phyloP scores from a whole-genome alignment of 2,888 invertebrate species.

The Agrotis segetum region DNA sequence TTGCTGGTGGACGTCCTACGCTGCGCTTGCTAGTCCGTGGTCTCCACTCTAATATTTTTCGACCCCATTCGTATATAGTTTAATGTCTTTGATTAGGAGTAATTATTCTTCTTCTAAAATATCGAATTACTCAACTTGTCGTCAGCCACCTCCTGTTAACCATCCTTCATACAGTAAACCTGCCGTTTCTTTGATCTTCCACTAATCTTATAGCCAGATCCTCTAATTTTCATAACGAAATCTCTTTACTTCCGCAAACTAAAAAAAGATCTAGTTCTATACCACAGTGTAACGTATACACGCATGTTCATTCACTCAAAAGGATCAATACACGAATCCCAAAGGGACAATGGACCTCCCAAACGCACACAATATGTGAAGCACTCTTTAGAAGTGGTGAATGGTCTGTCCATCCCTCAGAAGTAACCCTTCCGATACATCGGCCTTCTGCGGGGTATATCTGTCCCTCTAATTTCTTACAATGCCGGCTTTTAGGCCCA shows the following conservation, averaged over 20 bases:
- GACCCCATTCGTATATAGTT: too few species aligned
- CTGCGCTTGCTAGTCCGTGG: too few species aligned
- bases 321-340: slow-evolving; percentile 14
- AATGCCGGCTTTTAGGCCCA: slow-evolving; percentile 15
- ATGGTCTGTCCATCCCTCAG: slow-evolving; percentile 8
- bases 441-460: slow-evolving; percentile 19
- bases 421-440: slow-evolving; percentile 41
- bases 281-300: background rate
- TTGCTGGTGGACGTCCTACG: too few species aligned
- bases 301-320: background rate
- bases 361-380: slow-evolving; percentile 26
- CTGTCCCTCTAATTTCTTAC: slow-evolving; percentile 36
- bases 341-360: slow-evolving; percentile 14
- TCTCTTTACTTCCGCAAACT: background rate
- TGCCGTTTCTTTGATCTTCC: too few species aligned
- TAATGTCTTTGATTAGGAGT: too few species aligned
- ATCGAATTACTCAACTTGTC: too few species aligned
- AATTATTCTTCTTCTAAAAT: too few species aligned
- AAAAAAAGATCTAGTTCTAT: background rate
- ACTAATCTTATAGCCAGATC: too few species aligned
- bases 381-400: slow-evolving; percentile 9
- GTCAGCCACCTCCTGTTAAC: too few species aligned
- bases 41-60: too few species aligned
- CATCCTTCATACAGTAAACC: too few species aligned
- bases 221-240: background rate